Evolutionary conservation across 1,140 invertebrate species (phyloP), one percentile per base, ranked within the genome.

Genomic region (Nautilus pompilius): DNA sequence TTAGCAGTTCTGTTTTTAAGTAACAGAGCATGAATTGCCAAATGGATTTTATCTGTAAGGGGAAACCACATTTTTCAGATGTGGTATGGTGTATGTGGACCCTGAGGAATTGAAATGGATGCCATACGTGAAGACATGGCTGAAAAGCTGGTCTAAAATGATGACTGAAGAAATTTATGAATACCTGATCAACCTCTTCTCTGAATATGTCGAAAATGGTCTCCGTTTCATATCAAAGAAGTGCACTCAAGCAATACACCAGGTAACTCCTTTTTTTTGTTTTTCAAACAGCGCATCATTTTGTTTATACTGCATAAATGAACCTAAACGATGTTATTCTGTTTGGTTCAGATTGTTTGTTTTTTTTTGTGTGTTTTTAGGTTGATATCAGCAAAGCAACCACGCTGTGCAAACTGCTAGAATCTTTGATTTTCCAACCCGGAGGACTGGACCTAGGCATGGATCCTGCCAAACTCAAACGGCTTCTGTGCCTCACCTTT

Each of bases 351-450:
- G n/a, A 0, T 41, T 15, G n/a, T 53, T 29, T 22, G 36, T 41
- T 29, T 54, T 36, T 51, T 28, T 51, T 45, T 22, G 66, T 51
- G 26, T n/a, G 29, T 41, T 72, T 71, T 55, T 78, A 93, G 89
- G 91, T 93, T 28, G 89, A 92, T 46, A 88, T 93, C 30, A 90
- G 90, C 65, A 95, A 94, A 84, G 88, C 89, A 0, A 83, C 80
- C 1, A 89, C 90, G 67, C 77, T 92, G 34, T 94, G 92, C 65
- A 86, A 84, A 30, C 80, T 95, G 5, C 75, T 93, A 51, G 87
- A 91, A 59, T 87, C 88, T 6, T 82, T 92, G 48, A 66, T 93
- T 4, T 80, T 85, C 2, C 80, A 78, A 20, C 36, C 54, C 20
- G 67, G 73, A n/a, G 72, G 76, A 22, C 75, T 89, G 0, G 87